Conservation (phyloP, 1,140 invertebrate genomes). For the Leucophenga varia region DNA sequence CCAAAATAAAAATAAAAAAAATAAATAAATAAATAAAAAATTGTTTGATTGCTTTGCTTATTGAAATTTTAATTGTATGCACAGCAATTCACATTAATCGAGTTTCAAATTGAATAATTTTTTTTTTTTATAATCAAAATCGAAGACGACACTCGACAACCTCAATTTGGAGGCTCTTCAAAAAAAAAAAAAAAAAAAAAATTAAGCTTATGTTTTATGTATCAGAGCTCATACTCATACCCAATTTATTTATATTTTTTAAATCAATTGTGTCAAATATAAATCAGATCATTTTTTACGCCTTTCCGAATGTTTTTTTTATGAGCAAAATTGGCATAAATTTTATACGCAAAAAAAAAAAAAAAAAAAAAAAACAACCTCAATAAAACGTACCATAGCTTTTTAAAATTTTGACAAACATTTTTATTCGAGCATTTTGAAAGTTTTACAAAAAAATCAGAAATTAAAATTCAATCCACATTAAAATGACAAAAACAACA, state of each 20-base stretch:
- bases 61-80: slow-evolving; percentile 50
- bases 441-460: slow-evolving; percentile 24
- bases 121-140: too few relatives aligned
- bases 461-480: slow-evolving; percentile 54
- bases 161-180: too few relatives aligned
- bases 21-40: too few relatives aligned
- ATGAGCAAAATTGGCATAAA: slow-evolving; percentile 45
- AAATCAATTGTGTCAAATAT: slow-evolving; percentile 54
- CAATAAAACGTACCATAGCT: too few relatives aligned
- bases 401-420: slow-evolving; percentile 50
- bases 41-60: slow-evolving; percentile 47
- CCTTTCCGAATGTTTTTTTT: slow-evolving; percentile 31
- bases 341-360: slow-evolving; percentile 16
- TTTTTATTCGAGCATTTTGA: slow-evolving; percentile 34
- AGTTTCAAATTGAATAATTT: too few relatives aligned
- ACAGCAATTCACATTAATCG: slow-evolving; percentile 31
- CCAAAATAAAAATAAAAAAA: too few relatives aligned
- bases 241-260: slow-evolving; percentile 22
- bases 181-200: too few relatives aligned
- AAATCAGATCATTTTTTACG: slow-evolving; percentile 54
- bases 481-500: slow-evolving; percentile 44
- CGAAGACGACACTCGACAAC: too few relatives aligned
- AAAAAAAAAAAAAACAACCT: slow-evolving; percentile 25
- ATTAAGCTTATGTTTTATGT: slow-evolving; percentile 49
- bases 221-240: slow-evolving; percentile 27